Evolutionary conservation across 2,888 invertebrate species (phyloP).

Genomic region (Nowickia ferox): DNA sequence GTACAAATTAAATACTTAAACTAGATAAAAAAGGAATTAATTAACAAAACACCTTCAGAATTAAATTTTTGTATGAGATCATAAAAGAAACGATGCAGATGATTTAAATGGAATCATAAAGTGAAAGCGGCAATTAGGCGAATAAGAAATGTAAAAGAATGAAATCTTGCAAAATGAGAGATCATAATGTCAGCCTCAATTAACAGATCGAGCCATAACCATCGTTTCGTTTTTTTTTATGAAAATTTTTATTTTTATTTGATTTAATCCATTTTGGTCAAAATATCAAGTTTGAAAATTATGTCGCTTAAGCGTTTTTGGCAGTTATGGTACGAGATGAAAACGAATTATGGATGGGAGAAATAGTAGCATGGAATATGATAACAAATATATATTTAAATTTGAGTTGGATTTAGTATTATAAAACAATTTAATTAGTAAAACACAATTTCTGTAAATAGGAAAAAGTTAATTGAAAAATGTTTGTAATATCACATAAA

Average conservation of each 20-base stretch:
- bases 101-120: constrained; percentile 1
- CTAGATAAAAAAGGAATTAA: background rate
- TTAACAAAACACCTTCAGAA: constrained; percentile 43
- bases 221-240: no score
- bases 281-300: no score
- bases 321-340: background rate
- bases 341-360: background rate
- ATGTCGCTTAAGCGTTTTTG: no score
- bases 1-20: constrained; percentile 39
- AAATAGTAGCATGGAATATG: background rate
- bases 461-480: no score
- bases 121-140: constrained; percentile 9
- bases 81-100: constrained; percentile 26
- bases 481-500: no score
- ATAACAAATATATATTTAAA: background rate
- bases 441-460: no score
- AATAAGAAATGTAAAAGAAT: background rate
- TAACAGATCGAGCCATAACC: no score
- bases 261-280: no score
- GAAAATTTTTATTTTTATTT: no score
- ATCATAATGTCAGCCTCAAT: background rate
- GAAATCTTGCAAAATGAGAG: background rate
- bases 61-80: constrained; percentile 23
- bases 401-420: background rate
- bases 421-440: background rate